These are phyloP conservation scores for Eulithis prunata DNA, from an alignment of 2,888 invertebrate genomes.

Conservation along the genomic window DNA sequence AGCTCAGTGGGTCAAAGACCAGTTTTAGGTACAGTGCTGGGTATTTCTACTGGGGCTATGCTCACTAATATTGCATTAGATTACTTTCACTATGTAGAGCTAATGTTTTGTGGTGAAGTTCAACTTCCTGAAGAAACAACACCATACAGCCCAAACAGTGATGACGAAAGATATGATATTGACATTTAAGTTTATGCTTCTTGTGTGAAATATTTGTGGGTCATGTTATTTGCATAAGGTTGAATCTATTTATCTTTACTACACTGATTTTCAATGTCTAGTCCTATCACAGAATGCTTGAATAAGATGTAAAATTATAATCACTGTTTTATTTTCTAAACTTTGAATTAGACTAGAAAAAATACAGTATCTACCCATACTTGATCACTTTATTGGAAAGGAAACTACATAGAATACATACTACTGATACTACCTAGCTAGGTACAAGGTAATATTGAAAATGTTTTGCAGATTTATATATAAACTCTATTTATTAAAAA, in stretches of 20 bases:
- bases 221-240: conserved; percentile 49
- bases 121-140: conserved; percentile 72
- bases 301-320: conserved; percentile 34
- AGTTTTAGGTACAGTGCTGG: conserved; percentile 86
- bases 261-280: conserved; percentile 50
- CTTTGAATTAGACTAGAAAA: background rate
- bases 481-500: conserved; percentile 47
- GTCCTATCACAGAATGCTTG: conserved; percentile 51
- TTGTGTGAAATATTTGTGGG: conserved; percentile 11
- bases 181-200: conserved; percentile 57
- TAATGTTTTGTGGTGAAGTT: conserved; percentile 82
- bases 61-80: conserved; percentile 86
- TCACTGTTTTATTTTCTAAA: conserved; percentile 17
- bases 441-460: background rate
- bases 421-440: no score
- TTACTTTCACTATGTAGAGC: conserved; percentile 87
- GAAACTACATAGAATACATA: background rate
- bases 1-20: conserved; percentile 90
- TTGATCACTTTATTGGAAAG: no score
- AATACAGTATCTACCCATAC: no score
- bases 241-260: conserved; percentile 38
- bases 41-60: conserved; percentile 88
- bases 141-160: conserved; percentile 74
- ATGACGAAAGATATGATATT: conserved; percentile 83
- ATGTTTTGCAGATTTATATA: background rate